Evolutionary conservation across 2,888 invertebrate species (phyloP).

Genomic region (Drosophila mayaguana): DNA sequence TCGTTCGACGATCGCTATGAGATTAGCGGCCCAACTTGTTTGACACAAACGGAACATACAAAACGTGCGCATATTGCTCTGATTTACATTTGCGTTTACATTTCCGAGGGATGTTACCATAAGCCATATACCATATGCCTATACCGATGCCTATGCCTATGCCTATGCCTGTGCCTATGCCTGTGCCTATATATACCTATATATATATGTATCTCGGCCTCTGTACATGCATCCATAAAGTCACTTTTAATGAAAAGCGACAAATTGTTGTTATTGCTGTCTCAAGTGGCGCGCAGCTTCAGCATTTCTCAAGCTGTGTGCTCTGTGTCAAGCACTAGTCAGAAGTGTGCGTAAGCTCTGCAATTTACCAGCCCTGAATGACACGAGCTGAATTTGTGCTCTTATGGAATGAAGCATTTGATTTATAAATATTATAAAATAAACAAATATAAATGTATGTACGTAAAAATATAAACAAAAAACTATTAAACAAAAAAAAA

Average conservation of each 20-base stretch:
- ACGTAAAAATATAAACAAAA: too few species aligned
- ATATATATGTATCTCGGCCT: background rate
- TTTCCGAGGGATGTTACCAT: slow-evolving; percentile 18
- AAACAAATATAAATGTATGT: too few species aligned
- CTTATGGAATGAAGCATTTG: too few species aligned
- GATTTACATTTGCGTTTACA: slow-evolving; percentile 63
- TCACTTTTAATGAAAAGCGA: slow-evolving; percentile 57
- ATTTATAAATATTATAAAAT: too few species aligned
- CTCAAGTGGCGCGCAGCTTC: slow-evolving; percentile 55
- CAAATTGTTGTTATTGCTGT: slow-evolving; percentile 66
- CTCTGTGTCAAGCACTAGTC: slow-evolving; percentile 34
- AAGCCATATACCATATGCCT: background rate
- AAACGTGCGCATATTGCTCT: slow-evolving; percentile 51
- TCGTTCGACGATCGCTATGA: slow-evolving; percentile 46
- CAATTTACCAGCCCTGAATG: slow-evolving; percentile 32
- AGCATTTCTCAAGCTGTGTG: slow-evolving; percentile 7
- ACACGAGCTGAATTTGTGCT: slow-evolving; percentile 43
- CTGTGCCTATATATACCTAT: background rate
- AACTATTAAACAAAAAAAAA: too few species aligned
- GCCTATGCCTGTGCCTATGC: background rate
- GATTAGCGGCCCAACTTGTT: slow-evolving; percentile 75
- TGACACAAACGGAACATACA: slow-evolving; percentile 57
- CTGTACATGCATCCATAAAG: slow-evolving; percentile 4
- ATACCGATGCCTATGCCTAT: background rate
- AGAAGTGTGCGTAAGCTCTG: slow-evolving; percentile 32